phyloP scores from a whole-genome alignment of 2,888 invertebrate genomes.

The Aricia artaxerxes region DNA sequence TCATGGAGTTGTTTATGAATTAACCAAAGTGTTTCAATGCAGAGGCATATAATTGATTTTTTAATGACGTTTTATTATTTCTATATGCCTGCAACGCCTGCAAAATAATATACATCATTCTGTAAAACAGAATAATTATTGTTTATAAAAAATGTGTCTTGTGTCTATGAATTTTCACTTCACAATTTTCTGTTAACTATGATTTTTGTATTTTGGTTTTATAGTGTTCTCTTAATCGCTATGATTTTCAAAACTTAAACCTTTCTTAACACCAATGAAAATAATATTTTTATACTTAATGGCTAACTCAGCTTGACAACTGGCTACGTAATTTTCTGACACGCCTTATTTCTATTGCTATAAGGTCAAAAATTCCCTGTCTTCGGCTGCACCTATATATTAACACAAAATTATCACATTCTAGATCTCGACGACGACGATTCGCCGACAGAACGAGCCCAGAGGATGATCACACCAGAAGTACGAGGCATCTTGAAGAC shows the following conservation, averaged over 20 bases:
- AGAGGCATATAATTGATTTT: not conserved
- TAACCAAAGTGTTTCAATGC: not conserved
- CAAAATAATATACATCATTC: no score
- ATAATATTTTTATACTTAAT: no score
- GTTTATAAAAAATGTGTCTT: no score
- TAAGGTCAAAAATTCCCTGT: no score
- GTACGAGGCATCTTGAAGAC: conserved; percentile 79
- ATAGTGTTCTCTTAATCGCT: not conserved
- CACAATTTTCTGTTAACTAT: not conserved
- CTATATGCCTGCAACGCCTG: no score
- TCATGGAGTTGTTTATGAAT: not conserved
- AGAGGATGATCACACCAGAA: conserved; percentile 77
- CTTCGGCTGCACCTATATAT: not conserved
- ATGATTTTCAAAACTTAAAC: not conserved
- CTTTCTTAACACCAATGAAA: not conserved
- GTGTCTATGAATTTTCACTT: not conserved
- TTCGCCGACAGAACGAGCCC: conserved; percentile 74
- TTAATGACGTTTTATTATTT: no score
- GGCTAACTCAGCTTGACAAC: no score
- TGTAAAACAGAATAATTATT: no score
- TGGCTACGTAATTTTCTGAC: no score
- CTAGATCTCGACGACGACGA: conserved; percentile 72
- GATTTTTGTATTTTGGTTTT: not conserved
- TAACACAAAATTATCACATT: conserved; percentile 38
- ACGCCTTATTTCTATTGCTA: no score